These are phyloP conservation scores for Tupaia tana DNA, from an alignment of 2,113 vertebrate genomes.

Conservation along the genomic window DNA sequence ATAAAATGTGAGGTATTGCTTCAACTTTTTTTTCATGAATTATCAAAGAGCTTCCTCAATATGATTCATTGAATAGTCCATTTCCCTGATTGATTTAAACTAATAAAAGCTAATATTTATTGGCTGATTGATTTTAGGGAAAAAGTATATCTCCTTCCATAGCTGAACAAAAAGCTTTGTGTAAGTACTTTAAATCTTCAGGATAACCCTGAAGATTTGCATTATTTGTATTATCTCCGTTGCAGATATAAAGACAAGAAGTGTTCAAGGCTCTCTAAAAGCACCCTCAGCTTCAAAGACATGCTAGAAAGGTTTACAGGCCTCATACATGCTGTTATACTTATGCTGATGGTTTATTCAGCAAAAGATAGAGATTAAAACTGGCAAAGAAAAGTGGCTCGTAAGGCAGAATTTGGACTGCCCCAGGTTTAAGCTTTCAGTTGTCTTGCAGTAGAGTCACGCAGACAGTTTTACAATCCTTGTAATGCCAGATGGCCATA, in stretches of 20 bases:
- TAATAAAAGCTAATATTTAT: not conserved
- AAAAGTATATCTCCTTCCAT: no score
- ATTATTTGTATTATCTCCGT: not conserved
- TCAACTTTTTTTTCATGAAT: not conserved
- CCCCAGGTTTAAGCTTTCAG: not conserved
- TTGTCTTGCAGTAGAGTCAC: not conserved
- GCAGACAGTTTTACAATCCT: not conserved
- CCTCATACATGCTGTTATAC: not conserved
- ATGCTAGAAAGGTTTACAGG: not conserved
- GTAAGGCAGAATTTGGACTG: not conserved
- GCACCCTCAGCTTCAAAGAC: not conserved
- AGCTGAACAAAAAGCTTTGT: no score
- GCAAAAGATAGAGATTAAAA: not conserved
- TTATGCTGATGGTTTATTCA: not conserved
- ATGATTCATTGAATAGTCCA: not conserved
- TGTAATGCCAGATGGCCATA: not conserved
- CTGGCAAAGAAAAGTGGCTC: not conserved
- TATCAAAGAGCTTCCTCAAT: not conserved
- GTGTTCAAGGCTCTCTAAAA: not conserved
- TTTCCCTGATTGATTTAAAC: not conserved
- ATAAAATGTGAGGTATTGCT: not conserved
- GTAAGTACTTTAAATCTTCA: not conserved
- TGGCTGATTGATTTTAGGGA: no score
- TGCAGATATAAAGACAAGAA: not conserved
- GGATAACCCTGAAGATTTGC: not conserved